Conservation (phyloP, 2,888 invertebrate species). For the Scelioninae gen. 2 region DNA sequence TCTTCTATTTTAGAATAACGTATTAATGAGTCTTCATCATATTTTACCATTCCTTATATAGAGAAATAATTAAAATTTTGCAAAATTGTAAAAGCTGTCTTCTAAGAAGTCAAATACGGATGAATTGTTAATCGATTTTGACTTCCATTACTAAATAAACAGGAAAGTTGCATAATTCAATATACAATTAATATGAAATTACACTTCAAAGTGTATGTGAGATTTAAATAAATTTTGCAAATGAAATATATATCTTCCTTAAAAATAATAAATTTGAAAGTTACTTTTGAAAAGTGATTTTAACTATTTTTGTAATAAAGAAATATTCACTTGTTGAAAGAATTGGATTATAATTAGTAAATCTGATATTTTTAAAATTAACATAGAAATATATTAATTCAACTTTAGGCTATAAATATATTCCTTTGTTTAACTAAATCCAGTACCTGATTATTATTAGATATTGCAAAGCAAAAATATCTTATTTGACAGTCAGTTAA, state of each 20-base stretch:
- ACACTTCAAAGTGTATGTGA: constrained; percentile 10
- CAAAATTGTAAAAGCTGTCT: constrained; percentile 37
- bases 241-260: neutral
- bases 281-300: constrained; percentile 9
- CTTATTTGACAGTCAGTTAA: too few relatives aligned
- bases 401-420: too few relatives aligned
- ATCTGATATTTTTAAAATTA: neutral
- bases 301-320: constrained; percentile 36
- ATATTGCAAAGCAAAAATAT: too few relatives aligned
- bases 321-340: constrained; percentile 28
- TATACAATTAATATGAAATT: neutral
- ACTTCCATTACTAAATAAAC: constrained; percentile 1
- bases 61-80: neutral
- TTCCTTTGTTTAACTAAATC: neutral
- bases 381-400: too few relatives aligned
- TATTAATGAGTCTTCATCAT: constrained; percentile 57
- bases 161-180: neutral
- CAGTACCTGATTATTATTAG: neutral
- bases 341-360: neutral
- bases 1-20: constrained; percentile 52
- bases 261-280: constrained; percentile 6
- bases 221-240: constrained; percentile 1
- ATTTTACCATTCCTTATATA: constrained; percentile 63
- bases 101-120: constrained; percentile 9
- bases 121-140: neutral